phyloP scores from a whole-genome alignment of 1,140 invertebrate species.

The Conus ventricosus region DNA sequence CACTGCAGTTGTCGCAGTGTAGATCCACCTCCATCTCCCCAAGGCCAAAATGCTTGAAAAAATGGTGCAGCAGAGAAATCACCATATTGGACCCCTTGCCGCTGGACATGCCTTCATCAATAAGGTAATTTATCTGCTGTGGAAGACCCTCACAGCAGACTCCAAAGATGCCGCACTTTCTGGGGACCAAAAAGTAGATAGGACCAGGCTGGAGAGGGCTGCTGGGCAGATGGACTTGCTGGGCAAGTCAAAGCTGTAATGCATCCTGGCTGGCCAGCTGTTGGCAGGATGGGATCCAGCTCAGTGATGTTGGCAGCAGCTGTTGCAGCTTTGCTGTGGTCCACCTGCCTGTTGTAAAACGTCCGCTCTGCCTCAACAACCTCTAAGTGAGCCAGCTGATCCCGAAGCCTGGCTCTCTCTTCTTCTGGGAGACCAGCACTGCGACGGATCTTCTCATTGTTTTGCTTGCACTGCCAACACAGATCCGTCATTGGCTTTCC shows the following conservation, averaged over 20 bases:
- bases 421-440: conserved; percentile 33
- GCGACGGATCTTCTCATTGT: conserved; percentile 41
- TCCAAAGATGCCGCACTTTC: conserved; percentile 59
- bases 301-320: neutral
- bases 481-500: conserved; percentile 48
- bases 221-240: conserved; percentile 53
- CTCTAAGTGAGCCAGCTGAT: neutral
- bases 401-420: neutral
- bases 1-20: conserved; percentile 57
- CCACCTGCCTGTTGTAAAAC: conserved; percentile 42
- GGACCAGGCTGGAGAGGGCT: conserved; percentile 54
- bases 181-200: conserved; percentile 52
- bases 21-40: conserved; percentile 48
- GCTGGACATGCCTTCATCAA: conserved; percentile 40
- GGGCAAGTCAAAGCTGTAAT: conserved; percentile 56
- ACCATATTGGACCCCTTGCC: conserved; percentile 55
- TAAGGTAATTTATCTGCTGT: conserved; percentile 49
- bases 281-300: neutral
- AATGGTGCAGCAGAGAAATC: conserved; percentile 52
- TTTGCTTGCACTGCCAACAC: conserved; percentile 52
- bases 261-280: conserved; percentile 22
- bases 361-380: conserved; percentile 21
- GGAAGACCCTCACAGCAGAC: conserved; percentile 50
- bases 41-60: conserved; percentile 51
- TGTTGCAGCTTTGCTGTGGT: conserved; percentile 9